Percentiles rank a stretch among this genome's conserved stretches.
Conservation (phyloP, 2,888 invertebrate genomes). For the Rhamphomyia laevipes region DNA sequence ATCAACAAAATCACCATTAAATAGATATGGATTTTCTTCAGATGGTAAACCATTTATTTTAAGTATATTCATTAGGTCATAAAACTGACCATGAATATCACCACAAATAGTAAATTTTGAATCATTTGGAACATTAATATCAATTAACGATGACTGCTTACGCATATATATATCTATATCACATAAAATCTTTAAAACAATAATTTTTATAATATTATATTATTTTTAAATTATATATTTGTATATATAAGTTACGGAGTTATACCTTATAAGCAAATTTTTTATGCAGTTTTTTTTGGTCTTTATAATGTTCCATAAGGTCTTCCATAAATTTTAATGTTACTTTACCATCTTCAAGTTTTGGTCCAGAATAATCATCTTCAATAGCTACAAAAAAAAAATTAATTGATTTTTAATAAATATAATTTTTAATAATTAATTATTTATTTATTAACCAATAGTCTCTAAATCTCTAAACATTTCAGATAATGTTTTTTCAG, state of each 20-base stretch:
- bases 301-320: constrained; percentile 79
- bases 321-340: constrained; percentile 81
- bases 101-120: constrained; percentile 96
- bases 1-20: constrained; percentile 99
- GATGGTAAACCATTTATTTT: constrained; percentile 93
- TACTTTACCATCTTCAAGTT: constrained; percentile 75
- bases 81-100: constrained; percentile 98
- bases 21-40: constrained; percentile 87
- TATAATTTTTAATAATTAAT: constrained; percentile 5
- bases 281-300: constrained; percentile 86
- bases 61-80: constrained; percentile 96
- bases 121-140: constrained; percentile 74
- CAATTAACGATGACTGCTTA: constrained; percentile 76
- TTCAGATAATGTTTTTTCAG: constrained; percentile 76
- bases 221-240: not conserved
- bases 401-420: not conserved
- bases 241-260: not conserved
- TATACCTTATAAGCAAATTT: constrained; percentile 92
- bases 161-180: constrained; percentile 78
- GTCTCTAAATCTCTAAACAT: constrained; percentile 71
- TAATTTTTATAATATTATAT: not conserved
- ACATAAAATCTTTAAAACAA: constrained; percentile 65
- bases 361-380: constrained; percentile 86
- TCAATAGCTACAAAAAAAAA: constrained; percentile 63
- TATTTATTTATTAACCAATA: constrained; percentile 53